Conservation (phyloP, 2,113 vertebrate species). For the Chunga burmeisteri region DNA sequence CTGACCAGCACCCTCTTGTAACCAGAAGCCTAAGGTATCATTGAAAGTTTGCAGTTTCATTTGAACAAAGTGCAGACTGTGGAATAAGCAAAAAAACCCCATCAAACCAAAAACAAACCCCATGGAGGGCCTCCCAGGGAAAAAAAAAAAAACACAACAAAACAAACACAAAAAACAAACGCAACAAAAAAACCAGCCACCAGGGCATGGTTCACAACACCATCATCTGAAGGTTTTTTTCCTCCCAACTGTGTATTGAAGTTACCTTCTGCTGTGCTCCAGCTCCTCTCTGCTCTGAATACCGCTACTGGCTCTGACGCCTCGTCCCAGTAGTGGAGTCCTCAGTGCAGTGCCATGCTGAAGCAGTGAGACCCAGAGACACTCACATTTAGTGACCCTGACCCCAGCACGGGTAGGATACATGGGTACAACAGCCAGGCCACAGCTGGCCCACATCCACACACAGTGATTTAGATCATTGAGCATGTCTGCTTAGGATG, state of each 20-base stretch:
- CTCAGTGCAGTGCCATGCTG: neutral
- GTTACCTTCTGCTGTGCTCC: neutral
- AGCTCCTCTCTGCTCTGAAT: neutral
- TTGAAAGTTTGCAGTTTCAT: neutral
- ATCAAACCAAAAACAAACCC: too few relatives aligned
- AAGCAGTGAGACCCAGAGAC: neutral
- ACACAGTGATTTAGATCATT: neutral
- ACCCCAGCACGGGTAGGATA: neutral
- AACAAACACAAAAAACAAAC: too few relatives aligned
- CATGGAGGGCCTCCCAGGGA: too few relatives aligned
- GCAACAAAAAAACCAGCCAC: neutral
- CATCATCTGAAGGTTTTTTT: neutral
- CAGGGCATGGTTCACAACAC: neutral
- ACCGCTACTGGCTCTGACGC: neutral
- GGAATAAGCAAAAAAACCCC: neutral
- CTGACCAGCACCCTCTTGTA: neutral
- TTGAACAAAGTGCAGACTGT: neutral
- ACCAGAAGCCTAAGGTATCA: neutral
- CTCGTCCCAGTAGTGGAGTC: fast-evolving
- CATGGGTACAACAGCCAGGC: neutral
- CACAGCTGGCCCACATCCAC: neutral
- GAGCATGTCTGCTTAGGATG: neutral
- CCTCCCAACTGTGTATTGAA: neutral
- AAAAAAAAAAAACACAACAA: too few relatives aligned
- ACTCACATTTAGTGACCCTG: too few relatives aligned